These are phyloP conservation scores for Tauraco erythrolophus DNA, from an alignment of 2,113 vertebrate species.

Conservation along the genomic window DNA sequence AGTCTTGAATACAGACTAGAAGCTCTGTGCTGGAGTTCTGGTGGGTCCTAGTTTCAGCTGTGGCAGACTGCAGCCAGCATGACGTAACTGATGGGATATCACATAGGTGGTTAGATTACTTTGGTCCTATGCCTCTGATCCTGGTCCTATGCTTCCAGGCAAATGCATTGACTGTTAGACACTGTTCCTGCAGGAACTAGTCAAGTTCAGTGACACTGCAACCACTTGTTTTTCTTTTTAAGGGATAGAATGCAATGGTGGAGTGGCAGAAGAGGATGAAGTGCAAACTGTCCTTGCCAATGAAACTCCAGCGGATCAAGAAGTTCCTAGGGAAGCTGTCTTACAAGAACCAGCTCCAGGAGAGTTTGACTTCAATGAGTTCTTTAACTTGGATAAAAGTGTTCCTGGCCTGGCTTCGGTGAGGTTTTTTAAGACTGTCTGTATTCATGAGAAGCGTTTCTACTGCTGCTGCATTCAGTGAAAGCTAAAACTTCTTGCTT, in stretches of 20 bases:
- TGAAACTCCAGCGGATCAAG: slow-evolving; percentile 88
- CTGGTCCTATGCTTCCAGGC: not conserved
- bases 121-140: not conserved
- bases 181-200: not conserved
- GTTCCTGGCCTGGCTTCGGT: slow-evolving; percentile 96
- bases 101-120: rapidly evolving
- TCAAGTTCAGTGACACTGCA: not conserved
- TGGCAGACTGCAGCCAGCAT: not conserved
- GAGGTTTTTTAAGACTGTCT: slow-evolving; percentile 73
- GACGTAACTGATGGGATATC: not conserved
- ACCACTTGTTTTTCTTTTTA: not conserved
- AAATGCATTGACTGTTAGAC: not conserved
- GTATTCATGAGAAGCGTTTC: not conserved
- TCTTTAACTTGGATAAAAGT: slow-evolving; percentile 97
- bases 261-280: slow-evolving; percentile 86
- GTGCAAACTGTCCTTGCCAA: slow-evolving; percentile 72
- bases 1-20: not conserved
- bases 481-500: not conserved
- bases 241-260: slow-evolving; percentile 92
- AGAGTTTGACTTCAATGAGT: slow-evolving; percentile 99
- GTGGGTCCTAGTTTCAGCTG: not conserved
- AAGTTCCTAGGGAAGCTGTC: slow-evolving; percentile 88
- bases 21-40: not conserved
- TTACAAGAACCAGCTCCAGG: slow-evolving; percentile 88
- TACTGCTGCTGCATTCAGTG: not conserved